phyloP scores from a whole-genome alignment of 2,888 invertebrate genomes.

The Nebria brevicollis region DNA sequence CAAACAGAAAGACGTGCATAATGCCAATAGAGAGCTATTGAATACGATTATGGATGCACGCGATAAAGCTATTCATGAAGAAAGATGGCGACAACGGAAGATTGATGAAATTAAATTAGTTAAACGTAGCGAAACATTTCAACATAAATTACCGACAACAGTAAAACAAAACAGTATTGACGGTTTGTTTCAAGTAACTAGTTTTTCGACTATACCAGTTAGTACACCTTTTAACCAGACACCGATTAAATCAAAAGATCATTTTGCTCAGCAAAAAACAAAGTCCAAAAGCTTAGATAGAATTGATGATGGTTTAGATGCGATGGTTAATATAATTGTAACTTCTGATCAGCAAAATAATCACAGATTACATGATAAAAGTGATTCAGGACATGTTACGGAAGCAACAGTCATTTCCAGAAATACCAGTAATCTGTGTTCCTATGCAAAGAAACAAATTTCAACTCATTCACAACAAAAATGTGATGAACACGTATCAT shows the following conservation, averaged over 20 bases:
- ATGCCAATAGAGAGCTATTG: slow-evolving; percentile 67
- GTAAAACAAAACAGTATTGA: slow-evolving; percentile 47
- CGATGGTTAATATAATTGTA: slow-evolving; percentile 77
- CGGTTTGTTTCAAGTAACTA: slow-evolving; percentile 37
- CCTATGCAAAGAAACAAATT: slow-evolving; percentile 44
- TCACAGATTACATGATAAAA: slow-evolving; percentile 51
- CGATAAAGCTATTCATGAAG: slow-evolving; percentile 59
- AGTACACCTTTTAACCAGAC: slow-evolving; percentile 49
- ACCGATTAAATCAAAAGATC: slow-evolving; percentile 29
- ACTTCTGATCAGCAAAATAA: slow-evolving; percentile 58
- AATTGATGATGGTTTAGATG: slow-evolving; percentile 76
- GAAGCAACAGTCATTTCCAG: slow-evolving; percentile 52
- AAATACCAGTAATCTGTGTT: slow-evolving; percentile 54
- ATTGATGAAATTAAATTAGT: slow-evolving; percentile 58
- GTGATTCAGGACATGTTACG: slow-evolving; percentile 56
- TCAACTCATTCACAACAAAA: slow-evolving; percentile 30
- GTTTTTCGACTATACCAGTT: slow-evolving; percentile 49
- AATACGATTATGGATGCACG: slow-evolving; percentile 69
- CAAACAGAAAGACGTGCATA: slow-evolving; percentile 43
- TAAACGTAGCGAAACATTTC: slow-evolving; percentile 66
- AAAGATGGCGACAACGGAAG: slow-evolving; percentile 54
- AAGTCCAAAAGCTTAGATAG: slow-evolving; percentile 80
- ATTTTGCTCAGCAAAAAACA: slow-evolving; percentile 48
- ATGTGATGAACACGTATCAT: slow-evolving; percentile 60
- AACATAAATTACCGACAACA: slow-evolving; percentile 51